phyloP scores from a whole-genome alignment of 2,113 vertebrate genomes.

The Ophthalmolycus amberensis region DNA sequence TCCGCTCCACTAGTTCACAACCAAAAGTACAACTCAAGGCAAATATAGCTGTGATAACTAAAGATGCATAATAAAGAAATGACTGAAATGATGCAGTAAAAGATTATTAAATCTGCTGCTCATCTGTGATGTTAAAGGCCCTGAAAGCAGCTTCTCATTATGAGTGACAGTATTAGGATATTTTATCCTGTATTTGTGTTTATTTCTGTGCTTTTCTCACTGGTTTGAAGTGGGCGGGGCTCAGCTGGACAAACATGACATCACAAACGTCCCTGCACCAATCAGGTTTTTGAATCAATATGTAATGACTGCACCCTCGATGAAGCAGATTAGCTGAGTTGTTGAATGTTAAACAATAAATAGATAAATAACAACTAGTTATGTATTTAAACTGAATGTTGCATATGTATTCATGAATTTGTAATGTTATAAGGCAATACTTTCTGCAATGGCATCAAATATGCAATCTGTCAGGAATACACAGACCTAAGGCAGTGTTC shows the following conservation, averaged over 20 bases:
- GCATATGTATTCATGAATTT: not conserved
- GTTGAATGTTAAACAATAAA: not conserved
- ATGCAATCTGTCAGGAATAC: not conserved
- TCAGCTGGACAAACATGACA: not conserved
- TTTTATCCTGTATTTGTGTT: not conserved
- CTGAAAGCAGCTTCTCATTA: not conserved
- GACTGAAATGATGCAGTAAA: not conserved
- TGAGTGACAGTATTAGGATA: not conserved
- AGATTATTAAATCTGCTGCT: not conserved
- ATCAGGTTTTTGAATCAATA: not conserved
- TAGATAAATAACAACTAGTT: not conserved
- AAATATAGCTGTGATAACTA: not conserved
- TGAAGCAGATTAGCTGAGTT: not conserved
- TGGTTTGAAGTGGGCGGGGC: not conserved
- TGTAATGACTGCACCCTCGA: not conserved
- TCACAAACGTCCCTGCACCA: no score
- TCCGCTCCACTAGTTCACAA: constrained; percentile 24
- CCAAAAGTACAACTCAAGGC: constrained; percentile 3
- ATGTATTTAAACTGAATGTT: not conserved
- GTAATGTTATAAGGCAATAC: not conserved
- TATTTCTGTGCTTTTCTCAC: not conserved
- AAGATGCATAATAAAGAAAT: not conserved
- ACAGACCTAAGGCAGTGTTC: not conserved
- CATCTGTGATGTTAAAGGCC: not conserved
- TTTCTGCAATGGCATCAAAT: not conserved